Evolutionary conservation across 2,888 invertebrate genomes (phyloP).

Genomic region (Melikaiella ostensackeni): DNA sequence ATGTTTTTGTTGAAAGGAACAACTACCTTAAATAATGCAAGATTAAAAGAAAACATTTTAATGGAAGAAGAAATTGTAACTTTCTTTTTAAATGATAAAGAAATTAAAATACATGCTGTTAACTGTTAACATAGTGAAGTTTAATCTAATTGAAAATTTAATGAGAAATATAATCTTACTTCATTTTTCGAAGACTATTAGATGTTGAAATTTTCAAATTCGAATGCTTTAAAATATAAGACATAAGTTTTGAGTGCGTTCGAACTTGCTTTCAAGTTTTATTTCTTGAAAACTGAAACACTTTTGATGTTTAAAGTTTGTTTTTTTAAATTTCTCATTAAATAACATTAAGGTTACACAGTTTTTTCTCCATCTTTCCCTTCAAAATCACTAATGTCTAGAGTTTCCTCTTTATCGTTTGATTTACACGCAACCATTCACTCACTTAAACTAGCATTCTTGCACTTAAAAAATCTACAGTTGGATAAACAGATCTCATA

Average conservation of each 20-base stretch:
- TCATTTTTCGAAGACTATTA: background rate
- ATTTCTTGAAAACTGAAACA: background rate
- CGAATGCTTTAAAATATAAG: no score
- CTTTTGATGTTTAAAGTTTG: background rate
- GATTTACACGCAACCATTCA: background rate
- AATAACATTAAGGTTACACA: background rate
- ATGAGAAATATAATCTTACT: background rate
- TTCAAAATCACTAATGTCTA: constrained; percentile 9
- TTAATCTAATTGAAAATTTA: background rate
- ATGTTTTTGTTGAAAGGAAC: background rate
- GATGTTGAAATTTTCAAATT: background rate
- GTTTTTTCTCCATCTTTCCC: constrained; percentile 3
- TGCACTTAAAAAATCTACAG: constrained; percentile 23
- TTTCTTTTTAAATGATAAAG: background rate
- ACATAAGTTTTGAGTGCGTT: background rate
- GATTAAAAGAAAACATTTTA: background rate
- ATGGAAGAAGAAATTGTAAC: background rate
- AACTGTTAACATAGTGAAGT: background rate
- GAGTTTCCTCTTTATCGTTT: constrained; percentile 10
- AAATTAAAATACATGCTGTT: background rate
- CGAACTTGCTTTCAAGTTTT: no score
- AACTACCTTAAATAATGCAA: background rate
- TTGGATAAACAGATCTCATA: constrained; percentile 42
- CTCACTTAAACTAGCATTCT: background rate
- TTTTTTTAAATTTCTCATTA: background rate